A percentile compares a stretch with the other conserved stretches of the same genome.
Evolutionary conservation across 2,888 invertebrate species (phyloP).

Genomic region (Sepiola atlantica): DNA sequence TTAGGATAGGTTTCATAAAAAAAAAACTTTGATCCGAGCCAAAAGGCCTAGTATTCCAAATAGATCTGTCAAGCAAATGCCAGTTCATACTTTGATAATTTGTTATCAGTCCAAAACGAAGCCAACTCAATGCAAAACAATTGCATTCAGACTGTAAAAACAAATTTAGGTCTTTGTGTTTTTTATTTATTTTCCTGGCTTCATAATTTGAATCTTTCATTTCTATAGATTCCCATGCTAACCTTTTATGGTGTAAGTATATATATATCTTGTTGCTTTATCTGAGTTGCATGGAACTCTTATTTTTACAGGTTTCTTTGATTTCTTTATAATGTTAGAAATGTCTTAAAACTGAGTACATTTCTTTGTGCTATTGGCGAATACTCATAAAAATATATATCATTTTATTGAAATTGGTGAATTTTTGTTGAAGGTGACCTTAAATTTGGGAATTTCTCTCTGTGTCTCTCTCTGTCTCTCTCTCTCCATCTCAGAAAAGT

Average conservation of each 20-base stretch:
- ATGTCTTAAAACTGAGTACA: too few species aligned
- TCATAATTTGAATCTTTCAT: neutral
- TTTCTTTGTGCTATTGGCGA: too few species aligned
- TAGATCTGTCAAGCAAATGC: too few species aligned
- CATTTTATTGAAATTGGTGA: too few species aligned
- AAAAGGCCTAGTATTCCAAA: too few species aligned
- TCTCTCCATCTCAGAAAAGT: too few species aligned
- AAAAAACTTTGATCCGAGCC: too few species aligned
- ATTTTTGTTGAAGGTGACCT: too few species aligned
- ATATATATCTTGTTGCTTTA: neutral
- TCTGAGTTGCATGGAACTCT: neutral
- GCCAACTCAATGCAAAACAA: neutral
- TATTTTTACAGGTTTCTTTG: neutral
- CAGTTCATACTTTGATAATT: neutral
- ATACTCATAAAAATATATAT: too few species aligned
- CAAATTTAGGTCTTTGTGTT: neutral
- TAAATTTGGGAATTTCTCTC: too few species aligned
- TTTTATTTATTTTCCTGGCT: neutral
- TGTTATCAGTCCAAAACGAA: neutral
- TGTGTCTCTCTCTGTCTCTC: too few species aligned
- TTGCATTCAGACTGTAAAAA: neutral
- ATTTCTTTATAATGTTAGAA: neutral
- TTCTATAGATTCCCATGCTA: conserved; percentile 3
- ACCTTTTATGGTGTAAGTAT: neutral
- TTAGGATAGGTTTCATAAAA: too few species aligned